Percentiles rank a stretch among this genome's conserved stretches.
Conservation (phyloP, 2,113 vertebrate species). For the Macrotis lagotis region DNA sequence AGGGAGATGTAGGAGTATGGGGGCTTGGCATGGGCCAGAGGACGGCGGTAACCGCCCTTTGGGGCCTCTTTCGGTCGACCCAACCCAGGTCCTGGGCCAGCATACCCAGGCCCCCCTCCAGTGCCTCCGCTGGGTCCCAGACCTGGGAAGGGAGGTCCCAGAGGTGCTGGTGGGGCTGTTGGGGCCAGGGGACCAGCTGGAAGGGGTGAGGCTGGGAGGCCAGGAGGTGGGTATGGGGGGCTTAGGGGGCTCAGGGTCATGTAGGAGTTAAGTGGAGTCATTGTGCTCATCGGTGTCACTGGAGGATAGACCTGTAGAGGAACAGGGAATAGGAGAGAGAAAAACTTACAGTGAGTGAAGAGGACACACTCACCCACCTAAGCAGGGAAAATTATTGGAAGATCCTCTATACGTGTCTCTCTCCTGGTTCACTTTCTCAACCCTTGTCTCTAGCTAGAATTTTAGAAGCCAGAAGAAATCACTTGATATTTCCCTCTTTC, state of each 20-base stretch:
- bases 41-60: slow-evolving; percentile 89
- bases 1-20: slow-evolving; percentile 96
- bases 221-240: slow-evolving; percentile 84
- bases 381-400: fast-evolving
- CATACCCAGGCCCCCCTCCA: slow-evolving; percentile 41
- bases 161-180: slow-evolving; percentile 82
- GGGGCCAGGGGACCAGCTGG: slow-evolving; percentile 87
- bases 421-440: not conserved
- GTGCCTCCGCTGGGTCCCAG: slow-evolving; percentile 31
- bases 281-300: slow-evolving; percentile 86
- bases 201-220: slow-evolving; percentile 80
- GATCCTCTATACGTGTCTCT: not conserved
- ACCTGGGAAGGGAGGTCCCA: slow-evolving; percentile 79
- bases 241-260: slow-evolving; percentile 90
- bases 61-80: slow-evolving; percentile 87
- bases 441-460: not conserved
- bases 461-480: not conserved
- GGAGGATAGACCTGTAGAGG: slow-evolving; percentile 89
- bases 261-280: slow-evolving; percentile 92
- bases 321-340: slow-evolving; percentile 23
- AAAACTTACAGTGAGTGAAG: not conserved
- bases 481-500: not conserved
- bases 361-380: not conserved
- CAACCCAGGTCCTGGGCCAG: slow-evolving; percentile 82
- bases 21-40: slow-evolving; percentile 92